Base-by-base conservation (phyloP, 2,888 invertebrate species). In the Drosophila anomelani region DNA sequence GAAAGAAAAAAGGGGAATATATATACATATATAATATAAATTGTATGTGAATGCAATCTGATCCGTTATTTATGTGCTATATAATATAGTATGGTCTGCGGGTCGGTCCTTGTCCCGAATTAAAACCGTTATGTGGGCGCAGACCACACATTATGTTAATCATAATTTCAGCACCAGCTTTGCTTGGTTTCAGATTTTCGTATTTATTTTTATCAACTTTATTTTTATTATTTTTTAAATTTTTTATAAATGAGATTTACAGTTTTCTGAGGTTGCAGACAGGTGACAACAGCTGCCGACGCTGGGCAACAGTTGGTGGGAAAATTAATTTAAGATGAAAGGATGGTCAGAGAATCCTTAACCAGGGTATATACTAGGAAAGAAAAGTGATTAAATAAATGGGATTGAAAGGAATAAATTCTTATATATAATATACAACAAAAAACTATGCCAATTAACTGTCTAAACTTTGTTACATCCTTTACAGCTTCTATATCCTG, bases 61-160 rank as follows among this genome's bases (percentile, higher is more conserved):
- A 85, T 85, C 88, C 83, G 80, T 85, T 85, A 86, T 85, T 81
- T 85, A 85, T 82, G 67, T 29, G 70, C 34, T 32, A 41, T 70
- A 84, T 77, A 77, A 77, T 86, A 55, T 69, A 55, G 55, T 39
- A 34, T 8, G 66, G 66, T 76, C 71, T 79, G 75, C 60, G 56
- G 62, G 77, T 80, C 81, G 84, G 84, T 81, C 62, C 71, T 60
- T 73, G 67, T 69, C 68, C 66, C 82, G 66, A 66, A 44, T 34
- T 36, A 36, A 66, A 51, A 91, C 91, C 90, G 91, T 91, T 90
- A 91, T 89, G 87, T 81, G 79, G 78, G 78, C 73, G 77, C 87
- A 84, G 85, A 87, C 85, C 82, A 85, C 84, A 87, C 87, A 83
- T 85, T 85, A 83, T 87, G 82, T 74, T 81, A 74, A 85, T 76